Evolutionary conservation across 1,140 invertebrate species (phyloP), one percentile per base, ranked within the genome.

Genomic region (Mesaphorura yosii): DNA sequence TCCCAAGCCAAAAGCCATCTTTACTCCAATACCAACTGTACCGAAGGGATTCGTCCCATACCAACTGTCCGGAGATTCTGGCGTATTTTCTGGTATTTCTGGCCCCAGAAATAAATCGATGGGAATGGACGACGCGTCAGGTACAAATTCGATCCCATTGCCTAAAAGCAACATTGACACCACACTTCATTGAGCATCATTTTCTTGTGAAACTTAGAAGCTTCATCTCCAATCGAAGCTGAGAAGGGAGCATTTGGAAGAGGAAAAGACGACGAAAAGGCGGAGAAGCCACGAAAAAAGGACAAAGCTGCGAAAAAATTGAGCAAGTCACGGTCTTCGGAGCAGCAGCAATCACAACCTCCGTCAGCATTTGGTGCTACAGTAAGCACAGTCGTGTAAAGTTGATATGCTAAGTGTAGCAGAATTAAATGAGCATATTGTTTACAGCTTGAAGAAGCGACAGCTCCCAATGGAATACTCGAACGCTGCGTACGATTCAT

Each of bases 401-500:
- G 15, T 41, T 41, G 41, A 39, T 50, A 41, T 7, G 17, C 5
- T 10, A 10, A 41, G n/a, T 7, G 17, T 41, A 19, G 22, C 6
- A 10, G 6, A 10, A 34, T 34, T 34, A 5, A 39, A 42, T 34
- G 27, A 53, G 56, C 56, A n/a, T 34, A 31, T 53, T 51, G 27
- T 57, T 31, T 53, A 14, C 41, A 63, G 61, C 53, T 63, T 14
- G 61, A 63, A 42, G 61, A 63, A 22, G 61, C 61, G 7, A 59
- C 57, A 1, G 48, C 61, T 34, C 57, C 55, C 22, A 46, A 47
- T 40, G 61, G 61, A 34, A 59, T 97, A 68, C 76, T 97, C 23
- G 89, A 93, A 68, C 94, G 92, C 66, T 97, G 92, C 70, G 83
- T 97, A 0, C 77, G 78, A 58, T 96, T 90, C 69, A 94, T 98